Conservation (phyloP, 2,888 invertebrate genomes). For the Eubasilissa splendida region DNA sequence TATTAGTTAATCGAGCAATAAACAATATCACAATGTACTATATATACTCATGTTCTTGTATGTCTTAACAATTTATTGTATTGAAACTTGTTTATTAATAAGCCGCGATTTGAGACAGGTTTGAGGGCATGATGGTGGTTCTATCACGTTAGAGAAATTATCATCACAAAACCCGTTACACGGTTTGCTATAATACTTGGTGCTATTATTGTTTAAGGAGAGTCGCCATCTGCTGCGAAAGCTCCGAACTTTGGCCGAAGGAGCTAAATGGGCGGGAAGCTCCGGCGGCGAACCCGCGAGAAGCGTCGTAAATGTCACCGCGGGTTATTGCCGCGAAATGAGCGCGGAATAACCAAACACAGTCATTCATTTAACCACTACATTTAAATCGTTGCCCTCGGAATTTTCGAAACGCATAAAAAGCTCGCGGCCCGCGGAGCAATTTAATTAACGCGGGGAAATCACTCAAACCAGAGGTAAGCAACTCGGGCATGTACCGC, state of each 20-base stretch:
- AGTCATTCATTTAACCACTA: neutral
- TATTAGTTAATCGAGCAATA: too few relatives aligned
- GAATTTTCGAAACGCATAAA: neutral
- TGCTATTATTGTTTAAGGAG: neutral
- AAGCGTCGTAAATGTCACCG: constrained; percentile 5
- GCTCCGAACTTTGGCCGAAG: neutral
- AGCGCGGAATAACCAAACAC: neutral
- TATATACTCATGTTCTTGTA: too few relatives aligned
- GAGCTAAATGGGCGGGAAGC: neutral
- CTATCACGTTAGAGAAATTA: too few relatives aligned
- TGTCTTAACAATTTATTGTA: too few relatives aligned
- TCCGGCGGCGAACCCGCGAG: constrained; percentile 6
- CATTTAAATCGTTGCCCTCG: neutral
- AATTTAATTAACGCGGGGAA: constrained; percentile 23
- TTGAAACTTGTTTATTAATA: too few relatives aligned
- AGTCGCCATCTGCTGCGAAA: neutral
- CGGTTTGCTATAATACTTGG: too few relatives aligned
- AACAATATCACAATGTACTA: too few relatives aligned
- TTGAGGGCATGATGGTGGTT: too few relatives aligned
- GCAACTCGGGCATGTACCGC: too few relatives aligned
- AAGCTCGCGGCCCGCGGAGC: neutral
- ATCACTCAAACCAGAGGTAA: neutral
- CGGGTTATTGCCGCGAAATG: constrained; percentile 14
- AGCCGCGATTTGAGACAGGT: too few relatives aligned
- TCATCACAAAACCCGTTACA: too few relatives aligned